A percentile compares a stretch with the other conserved stretches of the same genome.
Conservation (phyloP, 1,140 invertebrate genomes). For the Prorops nasuta region DNA sequence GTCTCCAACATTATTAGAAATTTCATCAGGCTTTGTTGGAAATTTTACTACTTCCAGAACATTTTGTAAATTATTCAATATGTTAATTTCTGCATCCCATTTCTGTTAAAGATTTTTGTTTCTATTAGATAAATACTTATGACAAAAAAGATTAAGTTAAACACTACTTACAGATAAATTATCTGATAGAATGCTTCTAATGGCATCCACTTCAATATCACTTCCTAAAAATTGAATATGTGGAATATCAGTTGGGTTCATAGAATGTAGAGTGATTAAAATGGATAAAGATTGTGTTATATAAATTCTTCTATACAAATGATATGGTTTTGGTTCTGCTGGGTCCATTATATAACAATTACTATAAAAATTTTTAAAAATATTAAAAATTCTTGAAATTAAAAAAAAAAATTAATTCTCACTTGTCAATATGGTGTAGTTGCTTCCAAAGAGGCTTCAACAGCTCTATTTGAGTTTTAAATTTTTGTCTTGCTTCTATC, state of each 20-base stretch:
- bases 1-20: conserved; percentile 12
- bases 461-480: conserved; percentile 33
- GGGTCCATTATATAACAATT: conserved; percentile 48
- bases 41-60: conserved; percentile 42
- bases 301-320: conserved; percentile 46
- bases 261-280: conserved; percentile 40
- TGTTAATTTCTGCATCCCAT: conserved; percentile 34
- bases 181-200: conserved; percentile 31
- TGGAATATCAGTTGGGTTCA: conserved; percentile 32
- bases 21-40: conserved; percentile 22
- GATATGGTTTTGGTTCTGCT: conserved; percentile 38
- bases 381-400: conserved; percentile 4
- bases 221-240: conserved; percentile 48
- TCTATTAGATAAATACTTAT: conserved; percentile 3
- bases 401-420: conserved; percentile 5
- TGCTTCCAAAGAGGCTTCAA: conserved; percentile 36
- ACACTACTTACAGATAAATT: conserved; percentile 27
- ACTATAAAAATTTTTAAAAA: conserved; percentile 27
- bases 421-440: conserved; percentile 44
- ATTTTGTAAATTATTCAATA: conserved; percentile 41
- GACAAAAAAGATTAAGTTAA: not conserved
- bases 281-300: conserved; percentile 43
- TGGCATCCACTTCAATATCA: conserved; percentile 35
- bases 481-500: conserved; percentile 24
- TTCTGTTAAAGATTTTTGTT: conserved; percentile 26